Conservation (phyloP, 2,888 invertebrate genomes). For the Hirudinaria manillensis region DNA sequence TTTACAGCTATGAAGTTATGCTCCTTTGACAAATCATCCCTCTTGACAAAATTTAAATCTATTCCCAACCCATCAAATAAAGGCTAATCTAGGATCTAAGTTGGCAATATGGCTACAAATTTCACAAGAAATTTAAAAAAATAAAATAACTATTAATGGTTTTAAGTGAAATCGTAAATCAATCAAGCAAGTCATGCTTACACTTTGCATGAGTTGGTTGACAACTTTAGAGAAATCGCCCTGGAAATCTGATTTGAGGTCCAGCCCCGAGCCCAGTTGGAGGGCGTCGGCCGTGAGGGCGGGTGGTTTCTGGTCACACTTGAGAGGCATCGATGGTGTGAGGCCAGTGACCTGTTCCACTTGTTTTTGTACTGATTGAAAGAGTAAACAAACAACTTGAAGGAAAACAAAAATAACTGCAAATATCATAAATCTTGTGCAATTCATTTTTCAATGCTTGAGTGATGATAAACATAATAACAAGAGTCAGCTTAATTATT, state of each 20-base stretch:
- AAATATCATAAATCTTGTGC: slow-evolving; percentile 2
- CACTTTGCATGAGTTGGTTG: slow-evolving; percentile 34
- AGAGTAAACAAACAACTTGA: not conserved
- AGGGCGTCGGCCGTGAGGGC: slow-evolving; percentile 31
- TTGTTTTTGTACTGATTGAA: slow-evolving; percentile 45
- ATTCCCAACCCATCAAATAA: too few relatives aligned
- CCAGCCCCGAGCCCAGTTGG: slow-evolving; percentile 17
- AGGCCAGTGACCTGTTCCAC: slow-evolving; percentile 45
- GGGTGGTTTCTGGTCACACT: slow-evolving; percentile 32
- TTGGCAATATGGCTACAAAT: too few relatives aligned
- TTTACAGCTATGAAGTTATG: too few relatives aligned
- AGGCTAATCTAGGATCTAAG: too few relatives aligned
- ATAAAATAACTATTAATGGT: too few relatives aligned
- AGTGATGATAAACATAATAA: not conserved
- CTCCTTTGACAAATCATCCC: too few relatives aligned
- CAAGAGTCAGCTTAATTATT: not conserved
- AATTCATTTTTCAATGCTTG: not conserved
- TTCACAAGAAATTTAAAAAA: too few relatives aligned
- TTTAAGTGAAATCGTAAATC: too few relatives aligned
- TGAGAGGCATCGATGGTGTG: slow-evolving; percentile 36
- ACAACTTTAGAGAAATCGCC: slow-evolving; percentile 32
- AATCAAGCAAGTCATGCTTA: slow-evolving; percentile 16
- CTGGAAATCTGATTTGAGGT: slow-evolving; percentile 8
- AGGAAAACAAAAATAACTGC: not conserved
- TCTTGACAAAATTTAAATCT: too few relatives aligned